phyloP scores from a whole-genome alignment of 2,797 vertebrate genomes.

The Cossypha niveicapilla region DNA sequence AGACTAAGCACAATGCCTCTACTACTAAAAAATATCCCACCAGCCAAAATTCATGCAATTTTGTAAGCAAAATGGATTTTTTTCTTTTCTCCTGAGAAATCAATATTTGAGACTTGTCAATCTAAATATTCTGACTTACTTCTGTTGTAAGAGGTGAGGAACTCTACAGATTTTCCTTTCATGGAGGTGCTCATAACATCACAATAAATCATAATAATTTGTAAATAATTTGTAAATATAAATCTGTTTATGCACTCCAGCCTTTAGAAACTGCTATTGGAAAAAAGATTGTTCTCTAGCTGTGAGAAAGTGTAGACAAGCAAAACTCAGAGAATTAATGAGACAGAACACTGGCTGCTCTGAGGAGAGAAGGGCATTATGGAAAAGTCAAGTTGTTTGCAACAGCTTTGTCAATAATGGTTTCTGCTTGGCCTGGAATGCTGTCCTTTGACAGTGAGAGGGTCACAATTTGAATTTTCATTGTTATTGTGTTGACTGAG shows the following conservation, averaged over 20 bases:
- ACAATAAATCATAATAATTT: not conserved
- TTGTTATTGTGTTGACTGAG: accelerated
- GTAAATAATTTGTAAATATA: not conserved
- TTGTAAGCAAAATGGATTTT: not conserved
- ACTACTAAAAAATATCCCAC: not conserved
- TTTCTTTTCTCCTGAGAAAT: not conserved
- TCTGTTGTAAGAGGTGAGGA: not conserved
- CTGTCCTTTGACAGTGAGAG: not conserved
- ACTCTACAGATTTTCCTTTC: not conserved
- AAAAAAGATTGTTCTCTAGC: not conserved
- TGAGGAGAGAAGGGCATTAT: not conserved
- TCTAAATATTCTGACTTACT: not conserved
- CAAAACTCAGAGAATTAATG: not conserved
- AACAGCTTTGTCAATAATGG: not conserved
- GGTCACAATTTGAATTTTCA: not conserved
- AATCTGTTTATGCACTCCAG: not conserved
- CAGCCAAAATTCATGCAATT: not conserved
- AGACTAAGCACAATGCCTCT: not conserved
- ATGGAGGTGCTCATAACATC: not conserved
- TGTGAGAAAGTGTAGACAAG: not conserved
- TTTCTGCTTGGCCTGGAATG: not conserved
- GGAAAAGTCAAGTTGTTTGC: not conserved
- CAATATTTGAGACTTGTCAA: not conserved
- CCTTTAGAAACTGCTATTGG: not conserved
- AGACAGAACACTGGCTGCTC: not conserved